Base-by-base conservation (phyloP, 2,797 vertebrate genomes). In the Molossus alvarezi region DNA sequence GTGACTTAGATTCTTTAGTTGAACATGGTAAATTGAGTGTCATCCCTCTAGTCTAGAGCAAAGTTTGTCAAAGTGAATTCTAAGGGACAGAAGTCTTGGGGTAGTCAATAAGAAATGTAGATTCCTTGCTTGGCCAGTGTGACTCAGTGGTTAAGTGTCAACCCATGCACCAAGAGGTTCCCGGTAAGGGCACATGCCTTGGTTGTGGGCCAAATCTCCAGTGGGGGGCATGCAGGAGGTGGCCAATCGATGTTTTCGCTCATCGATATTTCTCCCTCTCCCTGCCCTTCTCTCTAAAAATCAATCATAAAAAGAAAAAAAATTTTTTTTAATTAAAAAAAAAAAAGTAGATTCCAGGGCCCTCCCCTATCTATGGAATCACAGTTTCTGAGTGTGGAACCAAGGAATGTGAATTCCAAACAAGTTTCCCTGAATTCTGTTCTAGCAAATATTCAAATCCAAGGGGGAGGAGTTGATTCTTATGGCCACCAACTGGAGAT, bases 11-110 rank as follows among this genome's bases (percentile, higher is more conserved):
- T 85, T 67, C 51, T 75, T 53, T 27, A 57, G 57, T 53, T 18
- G 62, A 80, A 51, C 6, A 18, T 41, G 41, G 25, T 85, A 69
- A 55, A 9, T 23, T 90, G 53, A 53, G 15, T 67, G 57, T 27
- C n/a, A 81, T 60, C 48, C 20, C 58, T 88, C 23, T 71, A 48
- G 20, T 57, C 62, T 53, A 58, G 18, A 73, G 20, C 51, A 79
- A 79, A 88, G 5, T 29, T 71, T 84, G 48, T 84, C 62, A 79
- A 64, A 57, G 53, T 93, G 33, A 90, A 6, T 88, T 88, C 33
- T 33, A 25, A 88, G 41, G 48, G 64, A 83, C 20, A 91, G 45
- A 90, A 86, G 45, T 69, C 53, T 57, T 80, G 60, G 6, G 33
- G 14, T 4, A 81, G 23, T 94, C 41, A 75, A 62, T 23, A 27